Conservation (phyloP, 2,113 vertebrate species). For the Apodemus sylvaticus region DNA sequence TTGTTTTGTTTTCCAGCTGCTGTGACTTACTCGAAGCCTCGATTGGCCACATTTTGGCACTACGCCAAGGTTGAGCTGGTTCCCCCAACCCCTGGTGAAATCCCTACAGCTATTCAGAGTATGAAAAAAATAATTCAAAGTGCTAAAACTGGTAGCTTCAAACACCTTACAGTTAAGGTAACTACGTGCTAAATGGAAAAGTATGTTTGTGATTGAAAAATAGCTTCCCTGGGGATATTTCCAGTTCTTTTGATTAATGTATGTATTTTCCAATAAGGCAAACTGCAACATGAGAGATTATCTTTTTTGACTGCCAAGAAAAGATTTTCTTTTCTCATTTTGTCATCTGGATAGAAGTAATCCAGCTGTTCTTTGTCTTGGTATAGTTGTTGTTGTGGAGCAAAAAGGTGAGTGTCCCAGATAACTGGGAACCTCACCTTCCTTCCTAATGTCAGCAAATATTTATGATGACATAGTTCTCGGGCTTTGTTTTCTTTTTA, state of each 20-base stretch:
- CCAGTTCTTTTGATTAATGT: conserved; percentile 48
- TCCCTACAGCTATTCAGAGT: conserved; percentile 93
- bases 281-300: conserved; percentile 13
- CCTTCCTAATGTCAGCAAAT: neutral
- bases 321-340: conserved; percentile 45
- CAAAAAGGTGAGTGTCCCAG: neutral
- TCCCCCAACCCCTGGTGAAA: conserved; percentile 93
- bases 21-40: conserved; percentile 93
- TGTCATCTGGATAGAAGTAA: conserved; percentile 42
- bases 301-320: neutral
- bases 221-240: conserved; percentile 50
- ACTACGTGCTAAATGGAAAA: conserved; percentile 4
- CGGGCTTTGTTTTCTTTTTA: neutral
- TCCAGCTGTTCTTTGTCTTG: conserved; percentile 10
- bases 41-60: conserved; percentile 94
- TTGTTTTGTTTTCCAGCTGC: conserved; percentile 88
- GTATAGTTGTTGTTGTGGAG: neutral
- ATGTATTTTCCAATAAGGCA: conserved; percentile 46
- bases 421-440: neutral
- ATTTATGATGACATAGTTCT: neutral
- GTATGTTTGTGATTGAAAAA: conserved; percentile 29
- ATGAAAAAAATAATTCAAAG: conserved; percentile 85
- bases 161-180: conserved; percentile 94
- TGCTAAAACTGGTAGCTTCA: conserved; percentile 91
- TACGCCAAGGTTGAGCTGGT: conserved; percentile 95